These are phyloP conservation scores for Deladenus siricidicola DNA, from an alignment of 2,888 invertebrate species.

Conservation along the genomic window DNA sequence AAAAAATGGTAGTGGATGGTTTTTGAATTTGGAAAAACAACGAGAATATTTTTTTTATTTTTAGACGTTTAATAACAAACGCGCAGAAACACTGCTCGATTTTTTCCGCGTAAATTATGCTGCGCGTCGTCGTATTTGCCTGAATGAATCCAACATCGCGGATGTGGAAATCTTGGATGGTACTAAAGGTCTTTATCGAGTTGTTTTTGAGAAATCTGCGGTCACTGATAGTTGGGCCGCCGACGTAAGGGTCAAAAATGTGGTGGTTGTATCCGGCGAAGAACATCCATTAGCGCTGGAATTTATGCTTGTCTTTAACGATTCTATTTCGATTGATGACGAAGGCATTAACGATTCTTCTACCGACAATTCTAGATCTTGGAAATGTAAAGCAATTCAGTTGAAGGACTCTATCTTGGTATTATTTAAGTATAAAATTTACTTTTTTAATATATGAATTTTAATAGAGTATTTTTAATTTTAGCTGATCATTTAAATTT, in stretches of 20 bases:
- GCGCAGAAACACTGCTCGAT: neutral
- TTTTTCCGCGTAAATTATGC: conserved; percentile 28
- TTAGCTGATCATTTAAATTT: too few species aligned
- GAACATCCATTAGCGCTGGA: neutral
- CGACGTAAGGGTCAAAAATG: conserved; percentile 37
- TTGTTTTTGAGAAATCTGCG: neutral
- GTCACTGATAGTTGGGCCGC: neutral
- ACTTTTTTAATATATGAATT: too few species aligned
- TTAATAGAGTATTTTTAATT: too few species aligned
- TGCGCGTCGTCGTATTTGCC: conserved; percentile 13
- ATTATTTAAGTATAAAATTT: too few species aligned
- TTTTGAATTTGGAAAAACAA: too few species aligned
- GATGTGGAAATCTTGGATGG: neutral
- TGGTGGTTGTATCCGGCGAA: conserved; percentile 29
- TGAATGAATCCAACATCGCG: conserved; percentile 5
- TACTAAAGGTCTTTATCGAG: neutral
- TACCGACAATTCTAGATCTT: too few species aligned
- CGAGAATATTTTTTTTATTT: too few species aligned
- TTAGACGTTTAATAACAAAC: neutral
- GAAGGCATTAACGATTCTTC: too few species aligned
- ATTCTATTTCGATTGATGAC: too few species aligned
- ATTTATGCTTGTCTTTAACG: neutral
- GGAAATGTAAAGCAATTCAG: conserved; percentile 36
- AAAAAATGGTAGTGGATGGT: too few species aligned
- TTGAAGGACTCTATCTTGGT: conserved; percentile 21